Percentiles rank a stretch among this genome's conserved stretches.
These are phyloP conservation scores for Myotis findleyi DNA, from an alignment of 2,797 vertebrate species.

Conservation along the genomic window DNA sequence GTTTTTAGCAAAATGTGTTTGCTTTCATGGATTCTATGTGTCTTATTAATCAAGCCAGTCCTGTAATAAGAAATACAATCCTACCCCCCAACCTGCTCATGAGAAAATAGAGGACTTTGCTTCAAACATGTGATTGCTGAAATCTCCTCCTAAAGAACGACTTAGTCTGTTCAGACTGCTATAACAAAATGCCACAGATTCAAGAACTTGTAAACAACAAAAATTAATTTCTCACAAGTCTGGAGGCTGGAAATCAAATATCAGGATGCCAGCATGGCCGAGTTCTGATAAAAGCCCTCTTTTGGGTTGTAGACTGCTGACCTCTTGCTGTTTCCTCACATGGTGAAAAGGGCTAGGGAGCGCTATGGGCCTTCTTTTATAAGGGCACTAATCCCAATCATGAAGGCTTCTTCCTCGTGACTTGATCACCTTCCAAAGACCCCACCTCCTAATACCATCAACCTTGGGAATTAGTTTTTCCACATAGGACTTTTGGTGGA, in stretches of 20 bases:
- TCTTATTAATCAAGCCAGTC: background rate
- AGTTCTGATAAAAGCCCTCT: too few species aligned
- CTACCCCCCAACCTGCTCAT: background rate
- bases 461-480: background rate
- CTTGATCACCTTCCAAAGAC: too few species aligned
- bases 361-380: background rate
- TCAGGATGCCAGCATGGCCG: background rate
- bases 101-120: background rate
- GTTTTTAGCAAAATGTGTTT: conserved; percentile 13
- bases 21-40: background rate
- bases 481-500: background rate
- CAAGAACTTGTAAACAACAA: background rate
- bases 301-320: background rate
- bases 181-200: background rate
- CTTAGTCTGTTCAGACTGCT: background rate
- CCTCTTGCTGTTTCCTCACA: background rate
- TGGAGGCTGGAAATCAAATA: background rate
- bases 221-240: background rate
- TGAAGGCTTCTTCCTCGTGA: too few species aligned
- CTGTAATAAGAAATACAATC: background rate
- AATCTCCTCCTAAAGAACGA: background rate
- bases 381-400: background rate
- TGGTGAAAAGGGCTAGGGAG: background rate
- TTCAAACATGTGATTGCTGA: background rate
- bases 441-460: too few species aligned